Conservation (phyloP, 2,113 vertebrate genomes). For the Mormyrus iriodes region DNA sequence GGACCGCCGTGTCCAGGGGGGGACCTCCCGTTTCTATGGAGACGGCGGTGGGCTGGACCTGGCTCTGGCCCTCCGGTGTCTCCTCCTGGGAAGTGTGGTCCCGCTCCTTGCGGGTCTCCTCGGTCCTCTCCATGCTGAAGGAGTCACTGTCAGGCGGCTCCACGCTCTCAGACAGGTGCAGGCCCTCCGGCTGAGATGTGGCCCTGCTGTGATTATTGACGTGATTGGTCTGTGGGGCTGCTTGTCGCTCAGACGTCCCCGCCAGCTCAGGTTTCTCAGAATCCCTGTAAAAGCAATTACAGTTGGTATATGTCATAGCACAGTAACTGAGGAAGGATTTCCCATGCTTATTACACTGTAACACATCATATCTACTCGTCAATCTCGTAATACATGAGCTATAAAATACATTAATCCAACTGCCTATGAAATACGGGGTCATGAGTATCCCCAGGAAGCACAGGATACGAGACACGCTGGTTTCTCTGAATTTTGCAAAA, state of each 20-base stretch:
- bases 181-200: conserved; percentile 53
- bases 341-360: neutral
- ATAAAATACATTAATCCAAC: neutral
- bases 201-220: conserved; percentile 63
- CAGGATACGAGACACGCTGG: neutral
- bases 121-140: conserved; percentile 45
- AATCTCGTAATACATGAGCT: neutral
- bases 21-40: conserved; percentile 59
- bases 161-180: conserved; percentile 54
- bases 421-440: neutral
- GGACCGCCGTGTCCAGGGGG: conserved; percentile 58
- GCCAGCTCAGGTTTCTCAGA: conserved; percentile 66
- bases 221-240: conserved; percentile 77
- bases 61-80: conserved; percentile 64
- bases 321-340: neutral
- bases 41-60: conserved; percentile 53
- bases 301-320: neutral
- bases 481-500: neutral
- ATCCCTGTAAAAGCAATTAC: conserved; percentile 61
- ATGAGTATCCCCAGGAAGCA: neutral
- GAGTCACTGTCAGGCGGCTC: conserved; percentile 44
- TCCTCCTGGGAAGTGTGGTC: conserved; percentile 54
- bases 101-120: conserved; percentile 58
- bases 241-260: conserved; percentile 68
- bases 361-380: neutral